Evolutionary conservation across 2,888 invertebrate genomes (phyloP), one percentile per base, ranked within the genome.

Genomic region (Siphlonurus alternatus): DNA sequence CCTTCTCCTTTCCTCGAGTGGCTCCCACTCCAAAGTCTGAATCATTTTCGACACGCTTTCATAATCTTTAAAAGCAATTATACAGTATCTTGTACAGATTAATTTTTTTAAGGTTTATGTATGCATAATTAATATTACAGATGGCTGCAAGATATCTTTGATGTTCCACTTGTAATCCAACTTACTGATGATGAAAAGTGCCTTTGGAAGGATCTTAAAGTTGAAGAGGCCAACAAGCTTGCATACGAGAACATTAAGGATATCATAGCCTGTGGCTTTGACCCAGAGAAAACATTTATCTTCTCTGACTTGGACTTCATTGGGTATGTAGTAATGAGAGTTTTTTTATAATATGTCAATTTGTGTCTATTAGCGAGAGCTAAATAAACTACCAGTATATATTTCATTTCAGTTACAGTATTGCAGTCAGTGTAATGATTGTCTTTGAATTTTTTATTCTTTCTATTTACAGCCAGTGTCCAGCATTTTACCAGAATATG

Each of bases 101-200:
- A n/a, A n/a, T n/a, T n/a, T n/a, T n/a, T n/a, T n/a, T n/a, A n/a
- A n/a, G n/a, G n/a, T n/a, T n/a, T n/a, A n/a, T n/a, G n/a, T n/a
- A n/a, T n/a, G n/a, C n/a, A n/a, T n/a, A n/a, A 20, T 22, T 24
- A 25, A 64, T 65, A 61, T 74, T 78, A 67, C 72, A 90, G 90
- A 75, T 97, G 95, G 94, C 78, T 99, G 2, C 98, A 99, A 77
- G 97, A 99, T 67, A 88, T 89, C 0, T 98, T 99, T 74, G 83
- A 97, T 75, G 95, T 97, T 1, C 96, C 97, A 0, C 78, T 99
- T 22, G 87, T 99, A 1, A 91, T 99, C 68, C 99, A 99, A 75
- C 76, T 99, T 72, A 98, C 98, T 0, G 99, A 99, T 72, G 99
- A 99, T 75, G 99, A 99, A 75, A 99, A 99, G 75, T 90, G 87